Percentiles rank a stretch among this genome's conserved stretches.
Evolutionary conservation across 1,140 invertebrate species (phyloP).

Genomic region (Drosophila parabipectinata): DNA sequence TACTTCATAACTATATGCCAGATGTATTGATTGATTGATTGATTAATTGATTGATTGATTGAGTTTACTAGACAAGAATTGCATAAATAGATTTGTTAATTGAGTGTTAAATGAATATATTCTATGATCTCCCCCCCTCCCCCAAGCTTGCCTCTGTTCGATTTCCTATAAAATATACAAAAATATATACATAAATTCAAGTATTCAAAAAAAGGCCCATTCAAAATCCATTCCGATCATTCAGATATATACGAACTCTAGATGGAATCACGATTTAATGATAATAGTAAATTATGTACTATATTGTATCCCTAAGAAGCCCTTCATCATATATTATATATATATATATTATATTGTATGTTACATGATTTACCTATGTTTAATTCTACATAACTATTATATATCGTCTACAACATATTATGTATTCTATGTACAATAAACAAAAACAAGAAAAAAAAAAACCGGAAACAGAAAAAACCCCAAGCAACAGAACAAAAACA

Average conservation of each 20-base stretch:
- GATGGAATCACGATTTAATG: constrained; percentile 34
- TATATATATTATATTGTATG: constrained; percentile 31
- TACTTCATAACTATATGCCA: constrained; percentile 54
- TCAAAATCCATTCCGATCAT: constrained; percentile 1
- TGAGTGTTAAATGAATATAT: constrained; percentile 66
- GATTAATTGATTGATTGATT: constrained; percentile 37
- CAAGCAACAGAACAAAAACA: constrained; percentile 19
- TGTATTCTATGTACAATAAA: constrained; percentile 67
- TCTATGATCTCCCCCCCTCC: constrained; percentile 11
- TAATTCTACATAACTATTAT: constrained; percentile 52
- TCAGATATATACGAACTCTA: constrained; percentile 28
- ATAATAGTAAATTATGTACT: constrained; percentile 54
- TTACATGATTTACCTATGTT: constrained; percentile 68
- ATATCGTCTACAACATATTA: constrained; percentile 49
- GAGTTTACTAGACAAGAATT: constrained; percentile 68
- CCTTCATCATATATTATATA: constrained; percentile 51
- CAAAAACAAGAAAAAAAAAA: constrained; percentile 1
- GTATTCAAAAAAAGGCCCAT: constrained; percentile 9
- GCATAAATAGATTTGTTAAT: constrained; percentile 77
- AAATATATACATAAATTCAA: constrained; percentile 1
- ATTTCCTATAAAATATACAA: background rate
- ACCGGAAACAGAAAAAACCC: background rate
- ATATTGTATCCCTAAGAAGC: constrained; percentile 57
- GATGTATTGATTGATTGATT: constrained; percentile 38
- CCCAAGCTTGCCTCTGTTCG: constrained; percentile 3